Evolutionary conservation across 1,140 invertebrate species (phyloP).

Genomic region (Drosophila setifemur): DNA sequence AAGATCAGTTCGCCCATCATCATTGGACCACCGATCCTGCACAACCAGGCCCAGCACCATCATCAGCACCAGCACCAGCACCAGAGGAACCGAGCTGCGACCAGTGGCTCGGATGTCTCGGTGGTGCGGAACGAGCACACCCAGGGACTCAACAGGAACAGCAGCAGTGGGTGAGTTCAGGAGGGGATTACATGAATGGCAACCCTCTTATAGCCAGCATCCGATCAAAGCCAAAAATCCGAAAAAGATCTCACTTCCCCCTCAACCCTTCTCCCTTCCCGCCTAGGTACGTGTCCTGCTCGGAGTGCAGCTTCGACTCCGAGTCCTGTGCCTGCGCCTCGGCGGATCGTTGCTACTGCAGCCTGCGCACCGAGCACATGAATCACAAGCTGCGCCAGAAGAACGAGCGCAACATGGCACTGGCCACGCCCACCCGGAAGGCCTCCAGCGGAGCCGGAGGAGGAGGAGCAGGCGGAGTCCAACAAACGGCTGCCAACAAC

Average conservation of each 20-base stretch:
- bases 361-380: conserved; percentile 83
- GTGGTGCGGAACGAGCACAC: conserved; percentile 71
- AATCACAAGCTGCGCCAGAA: conserved; percentile 71
- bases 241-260: no score
- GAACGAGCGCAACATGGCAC: conserved; percentile 58
- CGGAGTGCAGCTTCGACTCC: conserved; percentile 92
- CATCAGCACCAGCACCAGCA: conserved; percentile 53
- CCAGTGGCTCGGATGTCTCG: conserved; percentile 81
- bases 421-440: conserved; percentile 41
- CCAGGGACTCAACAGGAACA: conserved; percentile 86
- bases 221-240: background rate
- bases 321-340: conserved; percentile 89
- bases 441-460: background rate
- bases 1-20: conserved; percentile 51
- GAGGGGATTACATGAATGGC: background rate
- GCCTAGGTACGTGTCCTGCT: conserved; percentile 90
- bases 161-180: conserved; percentile 85
- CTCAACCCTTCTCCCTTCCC: background rate
- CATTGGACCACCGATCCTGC: conserved; percentile 48
- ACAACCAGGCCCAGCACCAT: conserved; percentile 48
- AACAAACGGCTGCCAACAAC: conserved; percentile 12
- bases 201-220: no score
- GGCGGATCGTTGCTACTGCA: conserved; percentile 91
- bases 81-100: conserved; percentile 66
- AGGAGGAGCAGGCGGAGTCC: background rate